Percentiles rank a stretch among this genome's conserved stretches.
These are phyloP conservation scores for Caenorhabditis sinica DNA, from an alignment of 2,888 invertebrate species.

Conservation along the genomic window DNA sequence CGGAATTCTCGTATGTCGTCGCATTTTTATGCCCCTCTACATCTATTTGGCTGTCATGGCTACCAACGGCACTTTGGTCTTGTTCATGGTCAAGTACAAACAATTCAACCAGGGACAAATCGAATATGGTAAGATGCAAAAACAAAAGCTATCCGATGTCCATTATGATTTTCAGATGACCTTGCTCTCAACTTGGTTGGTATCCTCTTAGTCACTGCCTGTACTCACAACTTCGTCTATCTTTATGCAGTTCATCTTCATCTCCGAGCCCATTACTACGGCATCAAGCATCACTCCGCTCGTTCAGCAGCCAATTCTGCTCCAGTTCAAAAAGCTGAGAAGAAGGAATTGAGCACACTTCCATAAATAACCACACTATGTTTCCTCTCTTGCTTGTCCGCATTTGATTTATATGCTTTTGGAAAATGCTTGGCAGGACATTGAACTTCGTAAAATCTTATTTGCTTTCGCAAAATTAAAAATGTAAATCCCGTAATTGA, in stretches of 20 bases:
- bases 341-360: slow-evolving; percentile 12
- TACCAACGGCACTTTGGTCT: slow-evolving; percentile 59
- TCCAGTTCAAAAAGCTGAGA: not conserved
- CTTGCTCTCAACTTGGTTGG: slow-evolving; percentile 50
- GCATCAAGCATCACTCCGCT: not conserved
- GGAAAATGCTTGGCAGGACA: too few relatives aligned
- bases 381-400: not conserved
- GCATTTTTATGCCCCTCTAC: slow-evolving; percentile 63
- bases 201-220: slow-evolving; percentile 50
- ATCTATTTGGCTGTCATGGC: slow-evolving; percentile 63
- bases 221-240: slow-evolving; percentile 57
- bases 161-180: slow-evolving; percentile 46
- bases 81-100: slow-evolving; percentile 58
- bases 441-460: too few relatives aligned
- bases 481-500: too few relatives aligned
- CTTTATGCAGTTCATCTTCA: slow-evolving; percentile 54
- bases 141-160: not conserved
- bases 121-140: not conserved
- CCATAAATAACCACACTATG: slow-evolving; percentile 7
- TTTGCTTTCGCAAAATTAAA: too few relatives aligned
- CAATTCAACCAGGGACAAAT: slow-evolving; percentile 50
- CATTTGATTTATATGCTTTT: too few relatives aligned
- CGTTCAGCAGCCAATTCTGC: not conserved
- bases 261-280: slow-evolving; percentile 4
- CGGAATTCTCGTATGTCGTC: slow-evolving; percentile 38